Evolutionary conservation across 2,113 vertebrate genomes (phyloP), one percentile per base, ranked within the genome.

Genomic region (Elephantulus edwardii): DNA sequence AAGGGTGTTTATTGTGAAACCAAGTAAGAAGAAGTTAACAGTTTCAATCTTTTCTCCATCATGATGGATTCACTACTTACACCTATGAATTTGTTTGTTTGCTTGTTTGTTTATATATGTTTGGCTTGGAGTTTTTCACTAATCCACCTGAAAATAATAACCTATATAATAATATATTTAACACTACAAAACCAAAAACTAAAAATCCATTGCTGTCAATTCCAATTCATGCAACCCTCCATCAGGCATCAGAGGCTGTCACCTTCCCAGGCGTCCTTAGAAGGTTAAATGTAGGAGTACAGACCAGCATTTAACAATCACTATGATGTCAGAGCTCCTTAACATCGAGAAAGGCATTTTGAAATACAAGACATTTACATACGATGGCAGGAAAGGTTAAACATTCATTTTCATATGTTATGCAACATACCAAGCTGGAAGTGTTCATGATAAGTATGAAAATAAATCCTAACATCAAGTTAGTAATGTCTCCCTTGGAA

Each of bases 361-460:
- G 85, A 92, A 86, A 62, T 66, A 71, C 24, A 60, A 88, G 66
- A 90, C 93, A 94, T 68, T 24, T 79, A 62, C 50, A 38, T 86
- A 50, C 33, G 75, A 16, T 80, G 30, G 42, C 38, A 83, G 38
- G 20, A 76, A 52, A 42, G 46, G 66, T 38, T 19, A 85, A 66
- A 50, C n/a, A 85, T 33, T 93, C 30, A 28, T 87, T 91, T 75
- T 62, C 80, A 79, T n/a, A 30, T 87, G 89, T 92, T 92, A 94
- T 89, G 89, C 44, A 89, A 89, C 19, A 81, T 95, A 89, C 30
- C 89, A 91, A 42, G 80, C 50, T 91, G 89, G 58, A 62, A 24
- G 46, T 88, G 85, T 92, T 87, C 52, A 76, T 35, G 48, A 82
- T 79, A 83, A 75, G 90, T 80, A 87, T 66, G 26, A 85, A 89